A percentile compares a stretch with the other conserved stretches of the same genome.
Evolutionary conservation across 2,888 invertebrate genomes (phyloP).

Genomic region (Acanthosoma haemorrhoidale): DNA sequence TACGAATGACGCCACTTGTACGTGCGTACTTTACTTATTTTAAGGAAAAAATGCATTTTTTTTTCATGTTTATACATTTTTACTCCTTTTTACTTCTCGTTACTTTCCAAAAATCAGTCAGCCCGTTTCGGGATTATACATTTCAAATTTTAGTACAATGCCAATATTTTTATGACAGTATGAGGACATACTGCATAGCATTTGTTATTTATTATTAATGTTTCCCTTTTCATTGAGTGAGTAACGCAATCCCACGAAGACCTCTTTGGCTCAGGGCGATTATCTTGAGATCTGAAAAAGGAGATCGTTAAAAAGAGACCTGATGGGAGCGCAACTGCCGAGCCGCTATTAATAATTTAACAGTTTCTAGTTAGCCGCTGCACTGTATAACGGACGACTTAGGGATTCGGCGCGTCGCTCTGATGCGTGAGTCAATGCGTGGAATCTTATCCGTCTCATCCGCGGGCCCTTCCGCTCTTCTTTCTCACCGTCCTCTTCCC

Average conservation of each 20-base stretch:
- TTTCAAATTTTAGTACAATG: no score
- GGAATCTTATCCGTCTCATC: background rate
- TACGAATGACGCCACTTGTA: no score
- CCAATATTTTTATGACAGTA: no score
- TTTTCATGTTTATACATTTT: background rate
- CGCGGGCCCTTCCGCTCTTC: background rate
- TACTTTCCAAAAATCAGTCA: no score
- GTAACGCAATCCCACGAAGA: no score
- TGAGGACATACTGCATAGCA: no score
- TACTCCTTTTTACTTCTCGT: background rate
- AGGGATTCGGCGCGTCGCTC: background rate
- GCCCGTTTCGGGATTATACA: no score
- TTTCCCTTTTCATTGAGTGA: no score
- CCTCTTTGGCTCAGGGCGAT: background rate
- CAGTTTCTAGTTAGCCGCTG: background rate
- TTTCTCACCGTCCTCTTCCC: background rate
- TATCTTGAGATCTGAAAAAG: background rate
- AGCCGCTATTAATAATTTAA: constrained; percentile 20
- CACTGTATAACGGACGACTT: background rate
- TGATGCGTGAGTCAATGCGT: background rate
- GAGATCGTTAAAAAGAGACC: background rate
- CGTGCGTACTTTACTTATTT: no score
- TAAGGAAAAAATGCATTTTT: background rate
- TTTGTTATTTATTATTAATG: no score
- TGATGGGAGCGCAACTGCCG: background rate